phyloP scores from a whole-genome alignment of 1,140 invertebrate genomes.

The Oreohelix idahoensis region DNA sequence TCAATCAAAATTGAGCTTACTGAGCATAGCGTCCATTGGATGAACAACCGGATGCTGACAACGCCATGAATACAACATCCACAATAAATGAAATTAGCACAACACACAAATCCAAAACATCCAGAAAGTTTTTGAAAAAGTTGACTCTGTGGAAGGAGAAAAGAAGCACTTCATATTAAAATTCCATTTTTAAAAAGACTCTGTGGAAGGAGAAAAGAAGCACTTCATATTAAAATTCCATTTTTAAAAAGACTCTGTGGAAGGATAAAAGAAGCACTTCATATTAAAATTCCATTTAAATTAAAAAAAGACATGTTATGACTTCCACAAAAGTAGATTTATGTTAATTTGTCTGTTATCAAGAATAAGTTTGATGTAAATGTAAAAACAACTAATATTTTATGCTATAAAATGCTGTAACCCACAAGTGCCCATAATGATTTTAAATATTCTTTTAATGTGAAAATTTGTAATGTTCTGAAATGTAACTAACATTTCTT shows the following conservation, averaged over 20 bases:
- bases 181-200: conserved; percentile 66
- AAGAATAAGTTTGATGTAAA: too few relatives aligned
- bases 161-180: too few relatives aligned
- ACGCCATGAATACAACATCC: conserved; percentile 69
- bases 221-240: too few relatives aligned
- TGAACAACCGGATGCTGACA: conserved; percentile 42
- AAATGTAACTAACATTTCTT: too few relatives aligned
- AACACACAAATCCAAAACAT: conserved; percentile 73
- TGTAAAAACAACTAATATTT: too few relatives aligned
- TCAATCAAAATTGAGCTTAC: conserved; percentile 20
- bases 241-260: conserved; percentile 68
- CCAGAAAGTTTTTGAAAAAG: conserved; percentile 73
- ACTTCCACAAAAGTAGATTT: too few relatives aligned
- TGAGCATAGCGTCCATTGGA: conserved; percentile 27
- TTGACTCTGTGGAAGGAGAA: conserved; percentile 46
- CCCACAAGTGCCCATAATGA: too few relatives aligned
- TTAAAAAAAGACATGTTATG: too few relatives aligned
- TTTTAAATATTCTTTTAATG: too few relatives aligned
- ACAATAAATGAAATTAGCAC: conserved; percentile 73
- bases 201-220: conserved; percentile 49
- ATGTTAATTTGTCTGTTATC: too few relatives aligned
- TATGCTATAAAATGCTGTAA: too few relatives aligned
- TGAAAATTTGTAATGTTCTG: too few relatives aligned
- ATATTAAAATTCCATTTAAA: conserved; percentile 41
- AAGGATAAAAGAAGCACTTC: neutral